phyloP scores from a whole-genome alignment of 1,140 invertebrate genomes.

The Diorhabda sublineata region DNA sequence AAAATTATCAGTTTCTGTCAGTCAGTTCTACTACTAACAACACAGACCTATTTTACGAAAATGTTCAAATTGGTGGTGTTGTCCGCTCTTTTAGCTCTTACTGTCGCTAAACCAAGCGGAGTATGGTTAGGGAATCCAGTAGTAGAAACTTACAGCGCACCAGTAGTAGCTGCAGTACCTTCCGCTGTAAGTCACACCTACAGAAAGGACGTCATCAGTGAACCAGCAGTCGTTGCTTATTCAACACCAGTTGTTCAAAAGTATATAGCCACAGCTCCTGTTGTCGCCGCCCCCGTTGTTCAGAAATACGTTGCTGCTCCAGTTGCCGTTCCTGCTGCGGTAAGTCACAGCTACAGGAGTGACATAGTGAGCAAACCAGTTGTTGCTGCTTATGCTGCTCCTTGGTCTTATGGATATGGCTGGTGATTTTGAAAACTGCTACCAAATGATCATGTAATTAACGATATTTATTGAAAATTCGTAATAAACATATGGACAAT shows the following conservation, averaged over 20 bases:
- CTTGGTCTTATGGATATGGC: not conserved
- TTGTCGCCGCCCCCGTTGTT: not conserved
- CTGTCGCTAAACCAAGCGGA: slow-evolving; percentile 26
- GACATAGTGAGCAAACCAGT: slow-evolving; percentile 28
- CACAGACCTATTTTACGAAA: slow-evolving; percentile 16
- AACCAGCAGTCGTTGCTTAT: slow-evolving; percentile 18
- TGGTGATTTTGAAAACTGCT: too few species aligned
- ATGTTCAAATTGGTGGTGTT: slow-evolving; percentile 39
- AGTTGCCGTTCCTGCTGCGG: slow-evolving; percentile 22
- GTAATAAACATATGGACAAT: too few species aligned
- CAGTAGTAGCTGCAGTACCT: slow-evolving; percentile 14
- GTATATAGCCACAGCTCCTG: slow-evolving; percentile 5
- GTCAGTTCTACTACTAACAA: not conserved
- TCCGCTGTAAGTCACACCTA: slow-evolving; percentile 22
- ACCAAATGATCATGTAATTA: too few species aligned
- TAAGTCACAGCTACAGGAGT: slow-evolving; percentile 26
- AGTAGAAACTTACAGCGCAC: not conserved
- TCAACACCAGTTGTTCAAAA: slow-evolving; percentile 9
- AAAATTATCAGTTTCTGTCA: not conserved
- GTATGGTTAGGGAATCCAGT: slow-evolving; percentile 9
- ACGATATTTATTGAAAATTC: too few species aligned
- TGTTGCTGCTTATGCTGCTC: slow-evolving; percentile 17
- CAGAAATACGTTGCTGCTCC: slow-evolving; percentile 11
- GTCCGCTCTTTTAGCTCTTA: slow-evolving; percentile 30
- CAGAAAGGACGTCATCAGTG: slow-evolving; percentile 26